Evolutionary conservation across 1,140 invertebrate species (phyloP), one percentile per base, ranked within the genome.

Genomic region (Daktulosphaira vitifoliae): DNA sequence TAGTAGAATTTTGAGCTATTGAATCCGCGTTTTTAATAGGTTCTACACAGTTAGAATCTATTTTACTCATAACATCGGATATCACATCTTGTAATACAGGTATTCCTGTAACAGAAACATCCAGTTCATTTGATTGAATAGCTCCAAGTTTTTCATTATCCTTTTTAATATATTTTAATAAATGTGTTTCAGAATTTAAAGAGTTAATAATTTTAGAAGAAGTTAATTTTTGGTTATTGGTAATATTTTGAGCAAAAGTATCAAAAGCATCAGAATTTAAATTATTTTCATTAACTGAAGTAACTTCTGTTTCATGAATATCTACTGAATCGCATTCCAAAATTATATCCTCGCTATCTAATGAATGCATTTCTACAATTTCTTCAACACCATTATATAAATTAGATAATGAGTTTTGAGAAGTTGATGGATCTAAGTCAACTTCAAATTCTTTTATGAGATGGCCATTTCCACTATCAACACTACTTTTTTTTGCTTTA

Each of bases 361-460:
- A 62, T 25, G 53, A 42, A 18, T 56, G 37, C 53, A 56, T 56
- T 46, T 62, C 42, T n/a, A 62, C 56, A 48, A 62, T 62, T 48
- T 48, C 56, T 48, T 62, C 56, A 23, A 54, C 52, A 1, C 42
- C 56, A 33, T 62, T 62, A 22, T 62, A 62, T 23, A 62, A 62
- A 23, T 62, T 39, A 62, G 56, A 1, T 29, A 62, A 46, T 1
- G 54, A 46, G 6, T 22, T 48, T 42, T 56, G 53, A 39, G 53
- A 25, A 13, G 42, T 59, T 22, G 56, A 62, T 44, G 42, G 42
- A 48, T 62, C 42, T 15, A 62, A 62, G 46, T 62, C 56, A 20
- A 62, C 44, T 20, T 48, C 56, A 20, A 62, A 25, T 29, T 46
- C 56, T 48, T 62, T 62, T n/a, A 62, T 62, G 13, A 62, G 46